These are phyloP conservation scores for Aspidiotus rigidus DNA, from an alignment of 2,888 invertebrate genomes.

Conservation along the genomic window DNA sequence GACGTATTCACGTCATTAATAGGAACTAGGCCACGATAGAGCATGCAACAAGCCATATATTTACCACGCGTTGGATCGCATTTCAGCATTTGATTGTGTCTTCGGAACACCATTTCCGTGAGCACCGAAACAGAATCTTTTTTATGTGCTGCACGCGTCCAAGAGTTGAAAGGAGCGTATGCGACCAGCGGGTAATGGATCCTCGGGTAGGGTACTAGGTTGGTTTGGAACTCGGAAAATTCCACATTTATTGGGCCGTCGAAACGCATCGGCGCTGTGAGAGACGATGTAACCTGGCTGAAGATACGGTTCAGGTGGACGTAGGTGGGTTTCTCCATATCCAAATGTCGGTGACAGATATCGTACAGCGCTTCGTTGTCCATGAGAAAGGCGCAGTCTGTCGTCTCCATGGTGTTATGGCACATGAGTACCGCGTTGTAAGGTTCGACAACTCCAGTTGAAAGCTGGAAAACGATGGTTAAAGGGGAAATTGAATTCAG, in stretches of 20 bases:
- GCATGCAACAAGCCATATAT: slow-evolving; percentile 82
- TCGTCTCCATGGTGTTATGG: slow-evolving; percentile 42
- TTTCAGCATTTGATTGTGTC: slow-evolving; percentile 32
- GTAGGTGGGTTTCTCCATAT: slow-evolving; percentile 50
- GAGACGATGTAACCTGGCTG: slow-evolving; percentile 41
- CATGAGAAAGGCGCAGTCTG: slow-evolving; percentile 43
- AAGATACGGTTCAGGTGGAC: slow-evolving; percentile 51
- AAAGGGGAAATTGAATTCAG: neutral
- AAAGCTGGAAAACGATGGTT: slow-evolving; percentile 35
- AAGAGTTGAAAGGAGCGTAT: slow-evolving; percentile 37
- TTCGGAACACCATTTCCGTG: slow-evolving; percentile 34
- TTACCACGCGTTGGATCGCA: slow-evolving; percentile 51
- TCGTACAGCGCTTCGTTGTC: slow-evolving; percentile 43
- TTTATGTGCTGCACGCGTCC: slow-evolving; percentile 30
- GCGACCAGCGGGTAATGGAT: slow-evolving; percentile 34
- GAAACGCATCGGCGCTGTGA: slow-evolving; percentile 38
- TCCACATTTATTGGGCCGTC: slow-evolving; percentile 38
- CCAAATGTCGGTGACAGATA: slow-evolving; percentile 50
- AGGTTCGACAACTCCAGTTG: slow-evolving; percentile 44
- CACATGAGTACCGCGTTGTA: slow-evolving; percentile 44
- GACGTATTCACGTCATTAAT: slow-evolving; percentile 81
- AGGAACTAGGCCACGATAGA: slow-evolving; percentile 83
- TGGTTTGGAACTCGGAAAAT: slow-evolving; percentile 39
- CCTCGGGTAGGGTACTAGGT: slow-evolving; percentile 39
- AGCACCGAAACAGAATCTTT: slow-evolving; percentile 36